phyloP scores from a whole-genome alignment of 2,113 vertebrate species.

The Pollimyrus isidori region DNA sequence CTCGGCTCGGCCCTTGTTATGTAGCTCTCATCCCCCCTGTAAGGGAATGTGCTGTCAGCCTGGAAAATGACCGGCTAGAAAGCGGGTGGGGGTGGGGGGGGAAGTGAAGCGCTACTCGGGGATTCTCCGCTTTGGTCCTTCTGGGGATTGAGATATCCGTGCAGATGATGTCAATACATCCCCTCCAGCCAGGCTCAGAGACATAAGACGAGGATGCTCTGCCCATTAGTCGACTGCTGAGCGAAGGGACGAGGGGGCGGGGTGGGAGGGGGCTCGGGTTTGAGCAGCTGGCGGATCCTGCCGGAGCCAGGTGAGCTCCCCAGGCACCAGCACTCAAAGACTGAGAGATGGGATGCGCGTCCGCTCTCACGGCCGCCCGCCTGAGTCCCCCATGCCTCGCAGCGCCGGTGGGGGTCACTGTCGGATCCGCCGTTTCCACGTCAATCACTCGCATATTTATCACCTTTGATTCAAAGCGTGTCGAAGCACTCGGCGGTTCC shows the following conservation, averaged over 20 bases:
- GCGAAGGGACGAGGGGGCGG: slow-evolving; percentile 35
- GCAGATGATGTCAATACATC: slow-evolving; percentile 62
- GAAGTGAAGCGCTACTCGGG: slow-evolving; percentile 39
- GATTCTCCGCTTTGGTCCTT: slow-evolving; percentile 54
- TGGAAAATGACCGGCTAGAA: slow-evolving; percentile 17
- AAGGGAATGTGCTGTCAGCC: slow-evolving; percentile 18
- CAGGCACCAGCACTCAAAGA: slow-evolving; percentile 12
- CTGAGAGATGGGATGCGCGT: slow-evolving; percentile 15
- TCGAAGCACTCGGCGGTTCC: neutral
- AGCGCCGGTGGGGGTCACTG: neutral
- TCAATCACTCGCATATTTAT: neutral
- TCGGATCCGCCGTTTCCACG: neutral
- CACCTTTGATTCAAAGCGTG: neutral
- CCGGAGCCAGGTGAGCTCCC: slow-evolving; percentile 39
- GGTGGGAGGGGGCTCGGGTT: slow-evolving; percentile 22
- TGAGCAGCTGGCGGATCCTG: slow-evolving; percentile 32
- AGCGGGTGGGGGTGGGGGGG: slow-evolving; percentile 24
- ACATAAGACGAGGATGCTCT: slow-evolving; percentile 55
- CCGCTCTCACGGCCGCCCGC: slow-evolving; percentile 10
- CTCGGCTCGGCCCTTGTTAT: neutral
- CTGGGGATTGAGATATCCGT: slow-evolving; percentile 61
- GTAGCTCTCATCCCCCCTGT: slow-evolving; percentile 15
- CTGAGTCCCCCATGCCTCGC: neutral
- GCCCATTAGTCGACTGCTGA: slow-evolving; percentile 60
- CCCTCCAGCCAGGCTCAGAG: slow-evolving; percentile 60